Percentiles rank a stretch among this genome's conserved stretches.
These are phyloP conservation scores for Ceratitis capitata DNA, from an alignment of 1,140 invertebrate species.

Conservation along the genomic window DNA sequence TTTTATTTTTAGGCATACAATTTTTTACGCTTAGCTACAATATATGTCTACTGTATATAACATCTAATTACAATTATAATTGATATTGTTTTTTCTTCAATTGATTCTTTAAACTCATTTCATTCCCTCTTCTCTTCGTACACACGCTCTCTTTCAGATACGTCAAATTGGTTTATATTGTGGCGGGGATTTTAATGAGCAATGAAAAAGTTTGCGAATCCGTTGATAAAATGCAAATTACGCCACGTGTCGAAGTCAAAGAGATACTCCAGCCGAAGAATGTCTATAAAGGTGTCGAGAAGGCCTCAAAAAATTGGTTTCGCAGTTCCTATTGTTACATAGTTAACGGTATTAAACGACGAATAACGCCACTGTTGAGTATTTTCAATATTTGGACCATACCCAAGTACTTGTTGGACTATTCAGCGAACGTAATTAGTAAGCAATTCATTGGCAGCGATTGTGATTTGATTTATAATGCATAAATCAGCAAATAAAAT, in stretches of 20 bases:
- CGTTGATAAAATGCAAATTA: conserved; percentile 62
- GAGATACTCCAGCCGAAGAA: conserved; percentile 29
- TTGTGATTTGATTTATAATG: conserved; percentile 64
- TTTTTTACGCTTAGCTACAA: neutral
- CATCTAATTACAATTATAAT: neutral
- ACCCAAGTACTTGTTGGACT: conserved; percentile 55
- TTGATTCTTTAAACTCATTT: neutral
- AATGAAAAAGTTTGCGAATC: conserved; percentile 62
- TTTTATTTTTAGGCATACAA: neutral
- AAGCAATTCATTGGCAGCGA: conserved; percentile 58
- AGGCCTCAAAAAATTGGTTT: conserved; percentile 15
- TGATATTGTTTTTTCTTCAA: neutral
- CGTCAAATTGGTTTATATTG: conserved; percentile 62
- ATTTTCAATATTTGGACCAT: conserved; percentile 58
- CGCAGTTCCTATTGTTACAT: conserved; percentile 2
- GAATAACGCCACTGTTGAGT: conserved; percentile 17
- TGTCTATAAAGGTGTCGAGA: neutral
- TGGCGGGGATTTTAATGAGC: conserved; percentile 61
- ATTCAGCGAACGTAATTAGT: conserved; percentile 55
- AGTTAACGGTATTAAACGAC: conserved; percentile 18
- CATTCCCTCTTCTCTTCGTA: neutral
- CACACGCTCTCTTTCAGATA: conserved; percentile 47
- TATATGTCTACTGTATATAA: neutral
- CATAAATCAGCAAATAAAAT: neutral
- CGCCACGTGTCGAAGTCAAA: conserved; percentile 60